phyloP scores from a whole-genome alignment of 1,140 invertebrate genomes.

The Pogonus chalceus region DNA sequence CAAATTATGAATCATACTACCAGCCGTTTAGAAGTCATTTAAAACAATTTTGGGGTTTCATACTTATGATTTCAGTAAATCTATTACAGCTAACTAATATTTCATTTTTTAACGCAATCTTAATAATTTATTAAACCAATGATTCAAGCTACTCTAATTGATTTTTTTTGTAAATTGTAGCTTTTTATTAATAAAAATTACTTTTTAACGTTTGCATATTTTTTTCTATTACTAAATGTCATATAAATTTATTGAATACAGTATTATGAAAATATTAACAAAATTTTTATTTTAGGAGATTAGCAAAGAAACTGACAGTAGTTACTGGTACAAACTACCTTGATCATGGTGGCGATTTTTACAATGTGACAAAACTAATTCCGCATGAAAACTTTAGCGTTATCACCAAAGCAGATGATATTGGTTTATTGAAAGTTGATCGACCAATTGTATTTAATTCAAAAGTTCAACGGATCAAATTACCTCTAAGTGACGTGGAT shows the following conservation, averaged over 20 bases:
- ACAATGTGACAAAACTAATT: conserved; percentile 35
- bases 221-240: too few relatives aligned
- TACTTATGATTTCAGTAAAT: too few relatives aligned
- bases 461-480: conserved; percentile 6
- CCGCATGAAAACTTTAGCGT: conserved; percentile 40
- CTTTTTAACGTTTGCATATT: too few relatives aligned
- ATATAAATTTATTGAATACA: neutral
- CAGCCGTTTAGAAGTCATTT: too few relatives aligned
- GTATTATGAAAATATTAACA: conserved; percentile 4
- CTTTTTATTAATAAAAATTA: too few relatives aligned
- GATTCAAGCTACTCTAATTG: too few relatives aligned
- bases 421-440: conserved; percentile 32
- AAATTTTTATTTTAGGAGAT: conserved; percentile 21
- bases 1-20: too few relatives aligned
- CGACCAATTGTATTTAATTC: conserved; percentile 30
- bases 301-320: conserved; percentile 29
- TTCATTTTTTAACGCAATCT: too few relatives aligned
- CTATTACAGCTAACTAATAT: too few relatives aligned
- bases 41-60: too few relatives aligned
- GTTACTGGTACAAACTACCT: conserved; percentile 42
- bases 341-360: conserved; percentile 35
- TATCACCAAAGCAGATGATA: conserved; percentile 30
- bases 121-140: too few relatives aligned
- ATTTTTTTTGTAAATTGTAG: too few relatives aligned
- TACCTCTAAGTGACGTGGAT: neutral